Base-by-base conservation (phyloP, 2,113 vertebrate species). In the Sardina pilchardus region DNA sequence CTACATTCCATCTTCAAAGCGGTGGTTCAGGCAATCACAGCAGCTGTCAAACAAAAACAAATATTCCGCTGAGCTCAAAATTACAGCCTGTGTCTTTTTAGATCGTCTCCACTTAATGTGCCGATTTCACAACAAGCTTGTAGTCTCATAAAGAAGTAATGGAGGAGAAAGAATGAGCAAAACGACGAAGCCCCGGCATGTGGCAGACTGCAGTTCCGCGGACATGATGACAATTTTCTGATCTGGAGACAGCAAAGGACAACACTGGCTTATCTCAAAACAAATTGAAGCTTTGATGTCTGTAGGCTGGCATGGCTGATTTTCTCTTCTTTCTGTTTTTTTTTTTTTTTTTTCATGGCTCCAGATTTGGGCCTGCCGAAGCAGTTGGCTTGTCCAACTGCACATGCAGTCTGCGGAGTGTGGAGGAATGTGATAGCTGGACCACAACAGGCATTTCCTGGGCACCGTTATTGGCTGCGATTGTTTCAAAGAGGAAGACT, bases 1-100 rank as follows among this genome's bases (percentile, higher is more conserved):
- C 34, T 83, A 88, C 63, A 88, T 90, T 89, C 81, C 84, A 80
- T 81, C 81, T 80, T 83, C 53, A 87, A 89, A 90, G 39, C 43
- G 45, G 71, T 84, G 43, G 14, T 34, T 34, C 59, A 81, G 30
- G 84, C 82, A 87, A 78, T 16, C 80, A 63, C 44, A 85, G 83
- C 87, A 88, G 82, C 53, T 88, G 89, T 87, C 85, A 59, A 44
- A 39, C 47, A 87, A 81, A 84, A 78, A 78, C 71, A 48, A 88
- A 80, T 82, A 39, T 78, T 36, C 85, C 81, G 10, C 19, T 78
- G 82, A 85, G 91, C 82, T 83, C 14, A 67, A 85, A 78, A 83
- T 81, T 85, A 71, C 1, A 50, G 75, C 56, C 82, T 78, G 71
- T 34, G 71, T 78, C 71, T 34, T 36, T 34, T 36, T 34, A 36